phyloP scores from a whole-genome alignment of 2,888 invertebrate genomes.

The Plutella xylostella region DNA sequence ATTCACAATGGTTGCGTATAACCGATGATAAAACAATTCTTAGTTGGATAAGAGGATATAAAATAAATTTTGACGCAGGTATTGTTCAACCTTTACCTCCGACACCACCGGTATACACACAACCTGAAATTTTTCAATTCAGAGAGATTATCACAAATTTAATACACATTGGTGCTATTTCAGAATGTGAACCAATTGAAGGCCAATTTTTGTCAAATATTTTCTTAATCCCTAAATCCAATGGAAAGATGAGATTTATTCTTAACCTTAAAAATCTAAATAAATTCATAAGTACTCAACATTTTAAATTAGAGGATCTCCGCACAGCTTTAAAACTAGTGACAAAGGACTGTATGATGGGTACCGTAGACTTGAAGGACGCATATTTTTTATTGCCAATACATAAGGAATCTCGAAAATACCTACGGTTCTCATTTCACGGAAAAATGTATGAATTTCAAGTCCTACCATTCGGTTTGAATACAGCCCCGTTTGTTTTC shows the following conservation, averaged over 20 bases:
- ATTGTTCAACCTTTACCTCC: not conserved
- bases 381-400: not conserved
- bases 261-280: conserved; percentile 3
- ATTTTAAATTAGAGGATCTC: conserved; percentile 6
- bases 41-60: conserved; percentile 14
- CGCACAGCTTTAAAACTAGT: not conserved
- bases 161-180: not conserved
- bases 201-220: not conserved
- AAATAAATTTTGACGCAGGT: not conserved
- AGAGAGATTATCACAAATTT: not conserved
- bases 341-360: not conserved
- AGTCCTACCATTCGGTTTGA: conserved; percentile 13
- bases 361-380: not conserved
- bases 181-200: not conserved
- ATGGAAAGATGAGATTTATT: conserved; percentile 2
- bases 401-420: not conserved
- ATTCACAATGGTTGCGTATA: conserved; percentile 13
- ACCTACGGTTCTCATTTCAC: not conserved
- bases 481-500: conserved; percentile 12
- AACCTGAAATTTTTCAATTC: not conserved
- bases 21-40: conserved; percentile 14
- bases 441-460: conserved; percentile 1
- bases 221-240: not conserved
- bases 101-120: not conserved
- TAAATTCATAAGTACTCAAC: not conserved